Evolutionary conservation across 2,797 vertebrate species (phyloP).

Genomic region (Arvicola amphibius): DNA sequence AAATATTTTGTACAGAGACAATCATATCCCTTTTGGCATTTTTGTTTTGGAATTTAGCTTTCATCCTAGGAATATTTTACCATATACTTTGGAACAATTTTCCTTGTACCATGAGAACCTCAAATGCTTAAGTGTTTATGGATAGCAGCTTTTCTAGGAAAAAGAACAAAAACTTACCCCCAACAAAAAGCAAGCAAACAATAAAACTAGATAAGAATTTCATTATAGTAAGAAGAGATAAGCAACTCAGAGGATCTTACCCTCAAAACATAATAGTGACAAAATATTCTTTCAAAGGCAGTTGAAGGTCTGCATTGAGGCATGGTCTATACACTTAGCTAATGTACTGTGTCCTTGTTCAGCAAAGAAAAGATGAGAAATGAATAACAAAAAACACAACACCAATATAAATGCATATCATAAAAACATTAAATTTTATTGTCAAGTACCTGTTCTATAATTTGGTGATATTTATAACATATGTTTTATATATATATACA

Average conservation of each 20-base stretch:
- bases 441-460: background rate
- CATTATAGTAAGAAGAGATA: background rate
- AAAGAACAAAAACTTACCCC: background rate
- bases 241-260: background rate
- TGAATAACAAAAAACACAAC: background rate
- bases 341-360: background rate
- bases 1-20: background rate
- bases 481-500: background rate
- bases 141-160: background rate
- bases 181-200: background rate
- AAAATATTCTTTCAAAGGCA: background rate
- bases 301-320: background rate
- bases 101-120: background rate
- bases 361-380: background rate
- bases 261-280: background rate
- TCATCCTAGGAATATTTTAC: background rate
- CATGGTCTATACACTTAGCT: background rate
- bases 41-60: slow-evolving; percentile 45
- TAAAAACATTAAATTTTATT: background rate
- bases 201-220: background rate
- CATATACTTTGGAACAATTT: background rate
- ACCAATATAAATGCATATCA: background rate
- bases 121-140: background rate
- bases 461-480: background rate
- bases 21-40: slow-evolving; percentile 18